Percentiles rank a stretch among this genome's conserved stretches.
Conservation (phyloP, 2,888 invertebrate species). For the Mactromeris polynyma region DNA sequence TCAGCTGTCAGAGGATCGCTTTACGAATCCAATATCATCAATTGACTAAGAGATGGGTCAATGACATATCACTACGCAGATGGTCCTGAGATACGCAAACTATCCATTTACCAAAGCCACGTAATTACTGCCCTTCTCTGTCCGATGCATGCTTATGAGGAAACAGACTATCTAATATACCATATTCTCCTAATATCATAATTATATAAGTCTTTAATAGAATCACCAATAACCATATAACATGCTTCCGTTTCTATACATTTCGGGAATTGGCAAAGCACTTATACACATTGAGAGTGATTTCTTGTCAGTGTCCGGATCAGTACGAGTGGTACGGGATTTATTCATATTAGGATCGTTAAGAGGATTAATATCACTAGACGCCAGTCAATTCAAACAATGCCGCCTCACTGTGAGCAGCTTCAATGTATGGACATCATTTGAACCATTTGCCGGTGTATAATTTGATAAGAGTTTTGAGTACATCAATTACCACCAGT, state of each 20-base stretch:
- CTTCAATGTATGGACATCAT: no score
- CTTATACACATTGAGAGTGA: neutral
- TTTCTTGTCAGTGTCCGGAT: neutral
- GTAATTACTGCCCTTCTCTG: neutral
- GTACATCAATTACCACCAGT: no score
- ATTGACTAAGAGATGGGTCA: neutral
- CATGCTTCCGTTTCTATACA: neutral
- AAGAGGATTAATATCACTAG: no score
- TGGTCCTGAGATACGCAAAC: neutral
- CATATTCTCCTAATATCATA: neutral
- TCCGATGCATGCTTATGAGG: neutral
- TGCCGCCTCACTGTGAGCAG: no score
- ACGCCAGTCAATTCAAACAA: no score
- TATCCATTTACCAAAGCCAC: neutral
- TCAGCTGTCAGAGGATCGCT: slow-evolving; percentile 2
- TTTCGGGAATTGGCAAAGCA: neutral
- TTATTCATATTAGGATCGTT: no score
- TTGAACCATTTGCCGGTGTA: no score
- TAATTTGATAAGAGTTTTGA: no score
- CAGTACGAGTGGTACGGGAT: neutral
- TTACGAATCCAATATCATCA: slow-evolving; percentile 11
- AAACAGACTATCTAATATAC: neutral
- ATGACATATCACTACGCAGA: neutral
- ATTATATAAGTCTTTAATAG: neutral
- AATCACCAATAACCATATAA: neutral